Base-by-base conservation (phyloP, 2,797 vertebrate species). In the Coranthus polyacanthus region DNA sequence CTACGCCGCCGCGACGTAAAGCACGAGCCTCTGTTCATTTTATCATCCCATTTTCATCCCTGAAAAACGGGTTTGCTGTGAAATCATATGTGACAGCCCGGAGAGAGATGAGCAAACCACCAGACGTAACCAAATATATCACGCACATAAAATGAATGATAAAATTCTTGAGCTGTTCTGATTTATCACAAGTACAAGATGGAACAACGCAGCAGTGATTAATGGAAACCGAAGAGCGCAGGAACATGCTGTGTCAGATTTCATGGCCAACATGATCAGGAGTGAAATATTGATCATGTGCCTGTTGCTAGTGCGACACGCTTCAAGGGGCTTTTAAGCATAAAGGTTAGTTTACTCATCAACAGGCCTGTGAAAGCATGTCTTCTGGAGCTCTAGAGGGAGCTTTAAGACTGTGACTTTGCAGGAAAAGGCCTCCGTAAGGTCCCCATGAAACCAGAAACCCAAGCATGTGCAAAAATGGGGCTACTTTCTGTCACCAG, bases 111-210 rank as follows among this genome's bases (percentile, higher is more conserved):
- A 64, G 39, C 41, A 7, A 21, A 15, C 24, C 63, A 63, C 43
- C 41, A 17, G 53, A 53, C 21, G 38, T 58, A 63, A 57, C 51
- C 20, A 38, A 78, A 69, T 71, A 63, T 73, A 61, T 71, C 47
- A 49, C 21, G 2, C 10, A 20, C 44, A 61, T 79, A 47, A 78
- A 79, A 64, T 72, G 50, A 76, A 70, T 72, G 62, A 79, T 79
- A 68, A 72, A 76, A 66, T 42, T 13, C 41, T 39, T 6, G 3
- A 16, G 42, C 5, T 61, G 1, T 36, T 68, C 26, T 47, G 56
- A 77, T 77, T 81, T 58, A 70, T 73, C 60, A 68, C 55, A 36
- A 46, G 57, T n/a, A 26, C 1, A 16, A 75, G 63, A 56, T 11
- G 65, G 64, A 82, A 54, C 29, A 12, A 54, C 58, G 32, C 7